Percentiles rank a stretch among this genome's conserved stretches.
Conservation (phyloP, 1,140 invertebrate species). For the Drosophila grimshawi region DNA sequence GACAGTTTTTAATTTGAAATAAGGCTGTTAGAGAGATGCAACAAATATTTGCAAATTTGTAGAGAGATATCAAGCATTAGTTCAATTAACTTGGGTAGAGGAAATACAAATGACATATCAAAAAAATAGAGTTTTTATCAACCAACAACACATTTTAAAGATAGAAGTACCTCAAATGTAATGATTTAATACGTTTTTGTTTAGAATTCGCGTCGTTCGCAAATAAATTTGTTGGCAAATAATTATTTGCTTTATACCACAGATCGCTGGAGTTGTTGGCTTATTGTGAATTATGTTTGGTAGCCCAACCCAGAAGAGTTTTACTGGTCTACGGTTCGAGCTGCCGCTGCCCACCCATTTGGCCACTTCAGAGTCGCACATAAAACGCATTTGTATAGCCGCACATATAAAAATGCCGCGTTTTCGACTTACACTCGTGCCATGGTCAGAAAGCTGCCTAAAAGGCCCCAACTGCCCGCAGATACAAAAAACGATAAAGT, state of each 20-base stretch:
- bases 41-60: neutral
- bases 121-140: neutral
- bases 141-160: too few species aligned
- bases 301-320: neutral
- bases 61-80: too few species aligned
- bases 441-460: conserved; percentile 47
- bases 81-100: too few species aligned
- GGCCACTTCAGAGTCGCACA: conserved; percentile 39
- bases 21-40: neutral
- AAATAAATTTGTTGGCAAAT: neutral
- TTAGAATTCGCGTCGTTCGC: neutral
- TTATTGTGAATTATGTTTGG: conserved; percentile 28
- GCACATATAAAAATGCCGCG: conserved; percentile 42
- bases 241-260: conserved; percentile 9
- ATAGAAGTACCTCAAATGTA: neutral
- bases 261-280: conserved; percentile 16
- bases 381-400: conserved; percentile 50
- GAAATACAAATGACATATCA: neutral
- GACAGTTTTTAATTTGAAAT: neutral
- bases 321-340: neutral
- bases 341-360: conserved; percentile 5
- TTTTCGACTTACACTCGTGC: conserved; percentile 50
- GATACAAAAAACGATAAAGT: conserved; percentile 59
- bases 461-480: conserved; percentile 49
- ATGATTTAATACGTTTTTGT: conserved; percentile 1